Evolutionary conservation across 2,797 vertebrate genomes (phyloP), one percentile per base, ranked within the genome.

Genomic region (Coregonus ussuriensis): DNA sequence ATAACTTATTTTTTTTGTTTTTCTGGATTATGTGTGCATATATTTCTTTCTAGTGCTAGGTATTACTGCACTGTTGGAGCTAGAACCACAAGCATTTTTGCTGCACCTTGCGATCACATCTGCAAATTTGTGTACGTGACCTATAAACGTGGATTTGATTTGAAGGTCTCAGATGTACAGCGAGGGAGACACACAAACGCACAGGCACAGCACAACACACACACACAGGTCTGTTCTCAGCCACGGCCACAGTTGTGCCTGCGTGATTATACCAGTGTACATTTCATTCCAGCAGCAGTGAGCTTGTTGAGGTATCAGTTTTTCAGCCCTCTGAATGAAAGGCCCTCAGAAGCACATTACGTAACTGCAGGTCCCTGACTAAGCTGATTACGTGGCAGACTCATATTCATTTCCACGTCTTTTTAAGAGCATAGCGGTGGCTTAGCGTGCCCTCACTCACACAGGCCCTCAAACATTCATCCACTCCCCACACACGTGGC

Each of bases 301-400:
- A 78, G 76, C 79, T 81, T 77, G 79, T 76, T n/a, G 18, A 81
- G 81, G 81, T 82, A 87, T 88, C 88, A 74, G 82, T 76, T 84
- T 81, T 81, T 77, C 78, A 9, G 83, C 74, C 80, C 87, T 83
- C 80, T 78, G 86, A 88, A 89, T 87, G 85, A 89, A 88, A 86
- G 84, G 79, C 86, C 85, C 86, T 90, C 87, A 79, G 86, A 88
- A 87, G 83, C 79, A 84, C 21, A 77, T 91, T 91, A 86, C 81
- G 37, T 89, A 90, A 90, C 85, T 73, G 78, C 33, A 82, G 83
- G 87, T 86, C 89, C 85, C 52, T 1, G 85, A 86, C 84, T 90
- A 89, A 91, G 88, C 85, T 89, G 86, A 88, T 90, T 89, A 90
- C 81, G 85, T 88, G 86, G 86, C 86, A 82, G 78, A 76, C 85